phyloP scores from a whole-genome alignment of 2,113 vertebrate genomes.

The rabbit (Oryctolagus cuniculus) region mOryCun1.1 NC_091436.1:78052001-78052500 shows the following conservation, averaged over 20 bases:
- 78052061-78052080: neutral
- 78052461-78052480: neutral
- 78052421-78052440: neutral
- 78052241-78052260: neutral
- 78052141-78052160: neutral
- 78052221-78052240: neutral
- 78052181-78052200: neutral
- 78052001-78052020: too few species aligned
- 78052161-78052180: neutral
- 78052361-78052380: neutral
- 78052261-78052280: neutral
- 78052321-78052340: neutral
- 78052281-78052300: fast-evolving
- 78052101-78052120: neutral
- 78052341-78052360: neutral
- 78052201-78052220: neutral
- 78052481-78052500: neutral
- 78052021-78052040: neutral
- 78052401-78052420: neutral
- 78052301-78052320: neutral
- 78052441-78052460: neutral
- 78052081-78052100: fast-evolving
- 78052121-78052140: neutral
- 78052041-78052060: neutral
- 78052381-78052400: neutral